A percentile compares a stretch with the other conserved stretches of the same genome.
Evolutionary conservation across 2,113 vertebrate species (phyloP).

Genomic region (Saccopteryx leptura): DNA sequence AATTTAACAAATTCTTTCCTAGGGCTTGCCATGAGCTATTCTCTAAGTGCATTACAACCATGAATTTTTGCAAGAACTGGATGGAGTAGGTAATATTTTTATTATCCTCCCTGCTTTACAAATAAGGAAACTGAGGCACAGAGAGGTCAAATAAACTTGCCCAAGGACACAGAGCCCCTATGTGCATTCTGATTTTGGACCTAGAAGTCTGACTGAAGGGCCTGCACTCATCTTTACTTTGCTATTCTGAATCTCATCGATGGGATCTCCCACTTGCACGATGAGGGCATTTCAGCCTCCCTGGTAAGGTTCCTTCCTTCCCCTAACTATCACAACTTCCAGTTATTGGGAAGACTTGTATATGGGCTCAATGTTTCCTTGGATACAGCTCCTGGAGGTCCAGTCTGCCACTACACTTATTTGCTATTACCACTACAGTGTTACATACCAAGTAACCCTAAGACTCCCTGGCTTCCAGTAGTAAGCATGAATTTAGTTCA

Average conservation of each 20-base stretch:
- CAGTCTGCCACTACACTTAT: neutral
- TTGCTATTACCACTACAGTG: neutral
- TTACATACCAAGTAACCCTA: neutral
- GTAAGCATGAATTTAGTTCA: neutral
- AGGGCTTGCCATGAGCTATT: constrained; percentile 27
- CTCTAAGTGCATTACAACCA: neutral
- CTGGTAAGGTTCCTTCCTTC: neutral
- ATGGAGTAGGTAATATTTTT: neutral
- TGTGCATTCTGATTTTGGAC: neutral
- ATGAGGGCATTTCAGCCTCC: neutral
- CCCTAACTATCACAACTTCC: neutral
- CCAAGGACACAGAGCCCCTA: neutral
- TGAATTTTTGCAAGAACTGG: neutral
- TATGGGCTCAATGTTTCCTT: neutral
- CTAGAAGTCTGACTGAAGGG: neutral
- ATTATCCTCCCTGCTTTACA: constrained; percentile 1
- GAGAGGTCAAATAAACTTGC: neutral
- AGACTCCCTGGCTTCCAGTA: neutral
- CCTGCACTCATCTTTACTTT: neutral
- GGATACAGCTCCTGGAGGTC: neutral
- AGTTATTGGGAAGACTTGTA: neutral
- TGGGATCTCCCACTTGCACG: fast-evolving
- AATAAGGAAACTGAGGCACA: neutral
- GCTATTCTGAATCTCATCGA: neutral
- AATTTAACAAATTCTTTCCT: constrained; percentile 64